Base-by-base conservation (phyloP, 2,888 invertebrate species). In the Drosophila emarginata region DNA sequence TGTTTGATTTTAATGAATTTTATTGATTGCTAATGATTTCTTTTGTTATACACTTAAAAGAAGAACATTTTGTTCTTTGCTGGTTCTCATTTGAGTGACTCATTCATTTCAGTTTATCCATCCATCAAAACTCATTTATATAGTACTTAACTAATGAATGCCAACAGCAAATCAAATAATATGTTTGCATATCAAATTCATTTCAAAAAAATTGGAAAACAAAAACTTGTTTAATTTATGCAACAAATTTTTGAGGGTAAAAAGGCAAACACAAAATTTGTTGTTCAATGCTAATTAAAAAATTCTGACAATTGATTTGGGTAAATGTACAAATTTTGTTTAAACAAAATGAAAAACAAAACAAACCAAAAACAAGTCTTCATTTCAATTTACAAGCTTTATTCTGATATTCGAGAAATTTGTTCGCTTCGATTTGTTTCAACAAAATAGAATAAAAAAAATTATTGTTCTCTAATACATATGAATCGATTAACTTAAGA, bases 351-450 rank as follows among this genome's bases (percentile, higher is more conserved):
- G 36, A 68, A 2, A 32, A 4, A 53, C 15, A 11, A 1, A 53
- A 54, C n/a, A 14, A 14, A 7, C 1, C 4, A 26, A 5, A 50
- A 40, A 1, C 59, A 67, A 60, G 54, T 14, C 36, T 53, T 64
- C 9, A 65, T 70, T 74, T 72, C 50, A 78, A 87, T 87, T 72
- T 87, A 87, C 87, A 86, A 86, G 83, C 87, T 79, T 86, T 86
- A 85, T 86, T 85, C 58, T 73, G 26, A 61, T 72, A 70, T 72
- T 56, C 80, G 53, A 69, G 50, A 68, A 60, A 64, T 61, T 54
- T 54, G 39, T 45, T 45, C 45, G 45, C 6, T 21, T 21, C 11
- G 18, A 21, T 45, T 21, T 45, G 37, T 51, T 21, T 51, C 36
- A 54, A 54, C 54, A 36, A 36, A 54, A 58, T 61, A 64, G 23